Conservation (phyloP, 2,888 invertebrate genomes). For the Heliothis peltigera region DNA sequence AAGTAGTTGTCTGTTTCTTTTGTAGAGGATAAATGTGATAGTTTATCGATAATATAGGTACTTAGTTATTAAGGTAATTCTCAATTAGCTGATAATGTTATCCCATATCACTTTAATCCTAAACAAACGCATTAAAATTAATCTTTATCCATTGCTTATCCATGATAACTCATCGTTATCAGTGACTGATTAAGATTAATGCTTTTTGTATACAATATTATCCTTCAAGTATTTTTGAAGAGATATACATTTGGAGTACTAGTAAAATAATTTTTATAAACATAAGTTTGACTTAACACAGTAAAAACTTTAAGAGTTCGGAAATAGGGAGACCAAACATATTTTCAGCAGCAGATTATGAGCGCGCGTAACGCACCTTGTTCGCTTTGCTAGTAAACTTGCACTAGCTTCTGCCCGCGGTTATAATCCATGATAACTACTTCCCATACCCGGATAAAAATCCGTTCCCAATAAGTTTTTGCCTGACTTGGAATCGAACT, state of each 20-base stretch:
- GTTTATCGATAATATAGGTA: not conserved
- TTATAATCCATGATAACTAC: too few species aligned
- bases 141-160: conserved; percentile 20
- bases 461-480: too few species aligned
- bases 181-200: not conserved
- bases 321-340: too few species aligned
- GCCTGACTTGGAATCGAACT: too few species aligned
- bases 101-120: conserved; percentile 25
- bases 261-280: too few species aligned
- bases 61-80: conserved; percentile 1
- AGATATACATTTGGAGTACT: not conserved
- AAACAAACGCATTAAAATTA: conserved; percentile 40
- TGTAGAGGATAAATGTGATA: conserved; percentile 19
- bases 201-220: not conserved
- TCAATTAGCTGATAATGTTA: conserved; percentile 19
- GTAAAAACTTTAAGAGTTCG: too few species aligned
- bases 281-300: too few species aligned
- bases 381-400: too few species aligned
- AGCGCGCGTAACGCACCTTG: too few species aligned
- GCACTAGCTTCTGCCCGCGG: too few species aligned
- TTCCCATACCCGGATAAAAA: too few species aligned
- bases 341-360: too few species aligned
- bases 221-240: not conserved
- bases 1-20: not conserved
- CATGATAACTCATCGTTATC: not conserved